These are phyloP conservation scores for Aleadryas rufinucha DNA, from an alignment of 2,113 vertebrate species.

Conservation along the genomic window DNA sequence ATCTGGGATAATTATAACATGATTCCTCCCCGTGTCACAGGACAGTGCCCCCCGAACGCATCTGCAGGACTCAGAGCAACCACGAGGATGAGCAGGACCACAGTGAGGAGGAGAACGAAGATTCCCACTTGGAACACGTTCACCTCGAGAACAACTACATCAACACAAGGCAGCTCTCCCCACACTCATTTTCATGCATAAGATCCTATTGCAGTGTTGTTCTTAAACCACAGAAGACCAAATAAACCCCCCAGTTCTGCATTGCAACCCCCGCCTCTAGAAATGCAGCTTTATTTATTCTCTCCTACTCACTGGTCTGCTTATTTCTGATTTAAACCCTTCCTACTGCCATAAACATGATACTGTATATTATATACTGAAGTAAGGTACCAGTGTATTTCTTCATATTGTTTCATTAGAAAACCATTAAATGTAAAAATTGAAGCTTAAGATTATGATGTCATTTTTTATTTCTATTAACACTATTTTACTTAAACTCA, in stretches of 20 bases:
- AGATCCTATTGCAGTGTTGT: slow-evolving; percentile 86
- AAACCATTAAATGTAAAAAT: background rate
- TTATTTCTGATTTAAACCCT: background rate
- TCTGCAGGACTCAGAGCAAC: slow-evolving; percentile 75
- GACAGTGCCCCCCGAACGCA: slow-evolving; percentile 78
- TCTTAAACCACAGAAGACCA: slow-evolving; percentile 86
- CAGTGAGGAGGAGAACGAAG: slow-evolving; percentile 49
- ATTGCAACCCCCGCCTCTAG: background rate
- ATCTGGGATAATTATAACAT: background rate
- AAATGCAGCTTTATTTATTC: slow-evolving; percentile 37
- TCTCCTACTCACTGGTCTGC: background rate
- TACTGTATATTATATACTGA: background rate
- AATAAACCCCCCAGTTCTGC: slow-evolving; percentile 56
- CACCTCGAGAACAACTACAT: slow-evolving; percentile 93
- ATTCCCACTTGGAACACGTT: slow-evolving; percentile 84
- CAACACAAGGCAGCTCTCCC: slow-evolving; percentile 81
- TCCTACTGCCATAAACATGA: background rate
- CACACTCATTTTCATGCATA: slow-evolving; percentile 87
- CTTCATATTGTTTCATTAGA: background rate
- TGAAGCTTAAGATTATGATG: background rate
- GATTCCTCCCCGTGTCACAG: slow-evolving; percentile 63
- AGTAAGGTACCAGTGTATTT: background rate
- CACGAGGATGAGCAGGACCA: background rate
- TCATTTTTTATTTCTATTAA: background rate
- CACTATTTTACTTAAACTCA: background rate